Evolutionary conservation across 2,888 invertebrate species (phyloP), one percentile per base, ranked within the genome.

Genomic region (Theodoxus fluviatilis): DNA sequence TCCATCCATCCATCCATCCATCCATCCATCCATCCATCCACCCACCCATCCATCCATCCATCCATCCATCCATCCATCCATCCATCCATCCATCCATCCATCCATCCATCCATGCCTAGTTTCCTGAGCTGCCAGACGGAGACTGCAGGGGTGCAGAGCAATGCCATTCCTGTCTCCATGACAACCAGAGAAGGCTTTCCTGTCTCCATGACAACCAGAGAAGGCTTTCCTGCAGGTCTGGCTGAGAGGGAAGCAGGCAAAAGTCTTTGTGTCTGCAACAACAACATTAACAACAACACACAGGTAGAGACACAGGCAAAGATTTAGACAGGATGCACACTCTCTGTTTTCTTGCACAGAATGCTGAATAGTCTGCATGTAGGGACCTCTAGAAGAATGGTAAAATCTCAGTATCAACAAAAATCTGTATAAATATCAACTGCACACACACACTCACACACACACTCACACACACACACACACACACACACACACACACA

Each of bases 41-140:
- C n/a, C n/a, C n/a, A n/a, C n/a, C n/a, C n/a, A n/a, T n/a, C n/a
- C n/a, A n/a, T n/a, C n/a, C n/a, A n/a, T n/a, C n/a, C n/a, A n/a
- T n/a, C n/a, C n/a, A n/a, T n/a, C n/a, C n/a, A n/a, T n/a, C n/a
- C n/a, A n/a, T n/a, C n/a, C n/a, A n/a, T n/a, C n/a, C n/a, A n/a
- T n/a, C n/a, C n/a, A n/a, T n/a, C n/a, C n/a, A n/a, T n/a, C n/a
- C n/a, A n/a, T n/a, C n/a, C n/a, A n/a, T n/a, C n/a, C n/a, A n/a
- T 66, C n/a, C 7, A 40, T 35, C 43, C 9, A 35, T 25, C 55
- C 69, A 38, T 67, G 83, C 84, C 83, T 84, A 25, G 84, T 84
- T 76, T 85, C 83, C 71, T 85, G 85, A 31, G 84, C 84, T 35
- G 81, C 85, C 31, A 84, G 73, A 67, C 85, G 73, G 68, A 84